Conservation (phyloP, 2,797 vertebrate species). For the Crocidura indochinensis region DNA sequence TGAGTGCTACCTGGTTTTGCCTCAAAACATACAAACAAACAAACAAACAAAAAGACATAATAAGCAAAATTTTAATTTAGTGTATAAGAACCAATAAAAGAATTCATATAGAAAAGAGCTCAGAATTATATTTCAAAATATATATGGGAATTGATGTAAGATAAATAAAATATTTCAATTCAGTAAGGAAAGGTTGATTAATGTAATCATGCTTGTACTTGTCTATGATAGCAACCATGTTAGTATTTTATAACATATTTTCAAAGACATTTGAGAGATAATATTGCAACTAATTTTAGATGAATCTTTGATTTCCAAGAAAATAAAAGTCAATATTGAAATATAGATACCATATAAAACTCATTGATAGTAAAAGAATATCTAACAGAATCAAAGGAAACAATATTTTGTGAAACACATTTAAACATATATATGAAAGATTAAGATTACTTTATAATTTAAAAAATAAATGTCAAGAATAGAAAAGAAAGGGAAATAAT, state of each 20-base stretch:
- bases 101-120: not conserved
- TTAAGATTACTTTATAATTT: too few relatives aligned
- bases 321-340: not conserved
- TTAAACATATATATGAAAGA: not conserved
- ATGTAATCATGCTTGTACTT: not conserved
- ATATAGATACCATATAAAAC: not conserved
- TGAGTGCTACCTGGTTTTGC: too few relatives aligned
- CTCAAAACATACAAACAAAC: too few relatives aligned
- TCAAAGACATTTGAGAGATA: constrained; percentile 1
- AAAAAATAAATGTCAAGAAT: not conserved
- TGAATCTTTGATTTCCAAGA: not conserved
- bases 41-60: too few relatives aligned
- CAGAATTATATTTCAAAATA: not conserved
- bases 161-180: not conserved
- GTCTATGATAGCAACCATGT: not conserved
- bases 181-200: not conserved
- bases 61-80: too few relatives aligned
- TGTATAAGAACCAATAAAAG: not conserved
- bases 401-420: not conserved
- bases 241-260: not conserved
- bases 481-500: not conserved
- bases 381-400: not conserved
- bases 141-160: not conserved
- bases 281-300: not conserved
- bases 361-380: not conserved